Base-by-base conservation (phyloP, 2,797 vertebrate species). In the Odontamblyopus rebecca region DNA sequence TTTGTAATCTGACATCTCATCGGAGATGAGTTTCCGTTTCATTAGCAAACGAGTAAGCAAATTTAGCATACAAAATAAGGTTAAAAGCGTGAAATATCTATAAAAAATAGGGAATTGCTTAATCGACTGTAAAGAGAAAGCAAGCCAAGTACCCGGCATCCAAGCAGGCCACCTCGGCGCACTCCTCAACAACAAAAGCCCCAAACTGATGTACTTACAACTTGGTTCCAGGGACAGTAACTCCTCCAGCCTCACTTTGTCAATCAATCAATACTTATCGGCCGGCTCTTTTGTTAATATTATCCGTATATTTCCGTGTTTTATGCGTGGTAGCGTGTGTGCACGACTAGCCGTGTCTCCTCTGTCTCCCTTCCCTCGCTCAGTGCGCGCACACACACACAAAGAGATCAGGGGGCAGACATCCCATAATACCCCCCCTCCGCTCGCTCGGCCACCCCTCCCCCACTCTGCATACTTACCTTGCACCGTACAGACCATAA, bases 401-500 rank as follows among this genome's bases (percentile, higher is more conserved):
- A 94, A 94, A 95, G 93, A 94, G 93, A 95, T 93, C 93, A 94
- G 93, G 94, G 94, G 93, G 92, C 93, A 94, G 94, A 89, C 94
- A 95, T 95, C 94, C 94, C 94, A 94, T 95, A 95, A 94, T 95
- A 94, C 86, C 85, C 85, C 88, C 90, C 89, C 86, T 87, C 82
- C 23, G 38, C 62, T 12, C 81, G 82, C 8, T 12, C 63, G 5
- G 76, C 90, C 85, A 91, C 92, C 91, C 93, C 92, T 92, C 91
- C 93, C 93, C 93, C 93, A 93, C 93, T 92, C 93, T 93, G 93
- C 94, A 93, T 93, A 94, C 94, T 94, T 96, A 95, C 95, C 95
- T 95, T 94, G 95, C 94, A 94, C 95, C 94, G 93, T 94, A 94
- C 95, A 95, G 95, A 95, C 95, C 95, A 96, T 95, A 94, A 95